Percentiles rank a stretch among this genome's conserved stretches.
Evolutionary conservation across 2,888 invertebrate species (phyloP).

Genomic region (Metopia argyrocephala): DNA sequence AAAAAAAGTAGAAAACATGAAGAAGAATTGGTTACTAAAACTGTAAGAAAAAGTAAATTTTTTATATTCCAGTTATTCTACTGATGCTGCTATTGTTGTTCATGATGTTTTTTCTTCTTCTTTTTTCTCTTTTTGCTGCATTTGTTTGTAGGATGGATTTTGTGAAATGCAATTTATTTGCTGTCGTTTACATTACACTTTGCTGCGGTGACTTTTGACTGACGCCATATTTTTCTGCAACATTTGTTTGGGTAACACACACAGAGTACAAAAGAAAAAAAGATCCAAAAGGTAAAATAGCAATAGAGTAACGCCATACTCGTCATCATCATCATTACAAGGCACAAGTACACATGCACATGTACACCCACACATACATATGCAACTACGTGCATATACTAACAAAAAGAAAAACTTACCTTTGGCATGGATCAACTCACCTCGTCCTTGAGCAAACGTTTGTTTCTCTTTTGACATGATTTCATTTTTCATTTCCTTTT

Average conservation of each 20-base stretch:
- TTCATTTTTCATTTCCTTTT: conserved; percentile 62
- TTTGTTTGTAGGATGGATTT: too few relatives aligned
- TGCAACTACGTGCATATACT: background rate
- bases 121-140: too few relatives aligned
- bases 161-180: conserved; percentile 76
- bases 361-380: background rate
- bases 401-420: background rate
- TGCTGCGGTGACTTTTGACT: conserved; percentile 75
- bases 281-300: background rate
- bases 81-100: too few relatives aligned
- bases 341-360: background rate
- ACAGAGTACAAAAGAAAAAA: background rate
- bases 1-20: background rate
- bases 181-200: conserved; percentile 74
- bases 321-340: conserved; percentile 34
- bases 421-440: conserved; percentile 56
- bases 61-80: too few relatives aligned
- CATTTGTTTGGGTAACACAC: conserved; percentile 68
- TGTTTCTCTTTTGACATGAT: conserved; percentile 50
- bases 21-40: background rate
- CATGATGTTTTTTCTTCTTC: too few relatives aligned
- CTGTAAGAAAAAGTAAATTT: background rate
- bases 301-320: background rate
- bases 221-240: conserved; percentile 75
- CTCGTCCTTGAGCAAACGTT: conserved; percentile 63